Percentiles rank a stretch among this genome's conserved stretches.
Evolutionary conservation across 2,113 vertebrate genomes (phyloP).

Genomic region (Diadophis punctatus): DNA sequence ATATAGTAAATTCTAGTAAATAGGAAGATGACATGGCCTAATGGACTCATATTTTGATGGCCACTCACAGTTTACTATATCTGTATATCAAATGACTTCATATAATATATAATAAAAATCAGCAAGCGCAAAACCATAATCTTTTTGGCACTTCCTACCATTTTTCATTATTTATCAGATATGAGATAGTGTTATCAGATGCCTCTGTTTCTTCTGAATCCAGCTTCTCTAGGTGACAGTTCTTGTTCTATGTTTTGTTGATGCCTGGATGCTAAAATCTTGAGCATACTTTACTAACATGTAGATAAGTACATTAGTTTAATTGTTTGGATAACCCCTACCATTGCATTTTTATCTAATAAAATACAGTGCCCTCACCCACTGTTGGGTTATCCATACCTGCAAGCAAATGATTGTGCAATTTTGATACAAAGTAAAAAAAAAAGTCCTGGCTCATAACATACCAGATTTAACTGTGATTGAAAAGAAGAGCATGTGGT

Average conservation of each 20-base stretch:
- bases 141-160: background rate
- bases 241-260: background rate
- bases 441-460: background rate
- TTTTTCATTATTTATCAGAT: background rate
- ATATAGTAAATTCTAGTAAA: background rate
- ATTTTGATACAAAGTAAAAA: background rate
- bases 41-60: background rate
- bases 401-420: background rate
- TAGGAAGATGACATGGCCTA: background rate
- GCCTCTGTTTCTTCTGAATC: background rate
- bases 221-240: background rate
- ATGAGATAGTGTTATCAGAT: background rate
- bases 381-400: background rate
- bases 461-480: background rate
- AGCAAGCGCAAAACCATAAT: background rate
- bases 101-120: background rate
- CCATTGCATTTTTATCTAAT: background rate
- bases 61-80: background rate
- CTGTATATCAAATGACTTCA: background rate
- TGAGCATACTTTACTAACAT: background rate
- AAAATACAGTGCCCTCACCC: background rate
- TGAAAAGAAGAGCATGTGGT: background rate
- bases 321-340: background rate
- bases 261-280: background rate
- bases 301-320: background rate